Percentiles rank a stretch among this genome's conserved stretches.
phyloP scores from a whole-genome alignment of 2,888 invertebrate species.

The Stomorhina lunata region DNA sequence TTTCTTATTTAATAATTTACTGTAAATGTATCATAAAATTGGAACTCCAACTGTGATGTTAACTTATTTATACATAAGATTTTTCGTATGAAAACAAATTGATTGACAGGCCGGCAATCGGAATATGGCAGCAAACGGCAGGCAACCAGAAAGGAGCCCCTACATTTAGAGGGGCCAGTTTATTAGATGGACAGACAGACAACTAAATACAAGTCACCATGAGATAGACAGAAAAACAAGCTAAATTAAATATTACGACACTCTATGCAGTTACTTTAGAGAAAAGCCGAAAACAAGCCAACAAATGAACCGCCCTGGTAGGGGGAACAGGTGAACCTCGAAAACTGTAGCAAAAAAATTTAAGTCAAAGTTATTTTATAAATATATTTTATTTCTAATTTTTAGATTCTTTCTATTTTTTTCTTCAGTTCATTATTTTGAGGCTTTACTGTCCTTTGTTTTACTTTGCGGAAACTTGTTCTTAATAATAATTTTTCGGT shows the following conservation, averaged over 20 bases:
- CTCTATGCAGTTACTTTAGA: neutral
- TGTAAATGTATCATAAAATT: conserved; percentile 50
- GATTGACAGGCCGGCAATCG: conserved; percentile 53
- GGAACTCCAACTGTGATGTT: conserved; percentile 55
- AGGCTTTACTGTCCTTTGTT: neutral
- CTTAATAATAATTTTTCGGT: conserved; percentile 8
- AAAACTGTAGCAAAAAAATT: neutral
- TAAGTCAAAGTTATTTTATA: neutral
- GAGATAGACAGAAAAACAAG: neutral
- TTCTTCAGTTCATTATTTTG: neutral
- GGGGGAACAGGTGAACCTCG: neutral
- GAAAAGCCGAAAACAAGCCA: neutral
- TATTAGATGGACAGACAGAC: too few species aligned
- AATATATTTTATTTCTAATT: neutral
- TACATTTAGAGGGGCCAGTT: conserved; percentile 34
- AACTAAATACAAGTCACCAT: conserved; percentile 1
- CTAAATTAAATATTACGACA: conserved; percentile 2
- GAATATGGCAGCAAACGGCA: conserved; percentile 33
- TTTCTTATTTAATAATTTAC: conserved; percentile 40
- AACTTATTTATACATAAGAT: conserved; percentile 58
- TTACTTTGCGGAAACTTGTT: conserved; percentile 15
- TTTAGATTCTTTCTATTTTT: neutral
- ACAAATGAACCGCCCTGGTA: neutral
- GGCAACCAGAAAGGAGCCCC: too few species aligned
- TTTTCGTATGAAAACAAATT: conserved; percentile 56